Conservation (phyloP, 2,888 invertebrate species). For the Eupithecia abbreviata region DNA sequence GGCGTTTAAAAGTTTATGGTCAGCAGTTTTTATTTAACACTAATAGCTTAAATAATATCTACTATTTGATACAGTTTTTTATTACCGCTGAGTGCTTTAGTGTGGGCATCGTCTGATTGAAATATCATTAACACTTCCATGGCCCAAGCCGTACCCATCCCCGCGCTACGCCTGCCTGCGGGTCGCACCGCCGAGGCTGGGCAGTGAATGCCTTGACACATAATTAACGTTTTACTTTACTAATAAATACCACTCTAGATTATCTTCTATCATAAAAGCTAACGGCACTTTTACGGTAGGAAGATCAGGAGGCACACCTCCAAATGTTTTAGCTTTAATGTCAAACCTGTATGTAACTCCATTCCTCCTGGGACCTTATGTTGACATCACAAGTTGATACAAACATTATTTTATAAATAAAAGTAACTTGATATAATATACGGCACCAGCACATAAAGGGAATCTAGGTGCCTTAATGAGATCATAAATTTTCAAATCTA, state of each 20-base stretch:
- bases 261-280: neutral
- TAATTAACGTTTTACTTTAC: neutral
- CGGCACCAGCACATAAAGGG: constrained; percentile 14
- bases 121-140: neutral
- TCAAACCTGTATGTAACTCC: constrained; percentile 6
- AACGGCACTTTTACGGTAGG: neutral
- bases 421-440: constrained; percentile 26
- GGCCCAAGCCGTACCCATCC: too few relatives aligned
- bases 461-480: constrained; percentile 22
- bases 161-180: too few relatives aligned
- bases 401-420: constrained; percentile 4
- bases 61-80: neutral
- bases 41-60: neutral
- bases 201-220: neutral
- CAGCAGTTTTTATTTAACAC: neutral
- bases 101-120: neutral
- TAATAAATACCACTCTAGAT: neutral
- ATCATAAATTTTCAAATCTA: constrained; percentile 35
- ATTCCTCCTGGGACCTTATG: neutral
- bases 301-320: neutral
- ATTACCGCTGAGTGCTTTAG: neutral
- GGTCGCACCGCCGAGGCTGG: too few relatives aligned
- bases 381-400: neutral
- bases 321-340: constrained; percentile 4
- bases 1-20: neutral